Evolutionary conservation across 2,888 invertebrate species (phyloP).

Genomic region (Pyrochroa serraticornis): DNA sequence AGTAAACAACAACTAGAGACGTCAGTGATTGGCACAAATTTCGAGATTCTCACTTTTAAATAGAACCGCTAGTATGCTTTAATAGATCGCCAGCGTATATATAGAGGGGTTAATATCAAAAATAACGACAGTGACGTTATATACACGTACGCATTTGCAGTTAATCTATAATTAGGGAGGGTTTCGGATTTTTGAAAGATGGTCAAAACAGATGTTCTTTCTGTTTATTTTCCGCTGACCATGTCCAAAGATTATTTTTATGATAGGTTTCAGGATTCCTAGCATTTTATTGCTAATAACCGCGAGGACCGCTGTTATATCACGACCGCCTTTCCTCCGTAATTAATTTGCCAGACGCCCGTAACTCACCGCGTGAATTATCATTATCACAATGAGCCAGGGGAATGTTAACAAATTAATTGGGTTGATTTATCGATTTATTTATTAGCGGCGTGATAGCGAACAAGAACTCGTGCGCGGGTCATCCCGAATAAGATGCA

Average conservation of each 20-base stretch:
- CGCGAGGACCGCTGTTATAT: slow-evolving; percentile 10
- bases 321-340: background rate
- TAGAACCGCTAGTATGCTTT: slow-evolving; percentile 37
- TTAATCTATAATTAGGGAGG: slow-evolving; percentile 41
- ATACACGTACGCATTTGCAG: slow-evolving; percentile 33
- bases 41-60: slow-evolving; percentile 46
- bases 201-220: slow-evolving; percentile 40
- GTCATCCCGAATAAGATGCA: background rate
- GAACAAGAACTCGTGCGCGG: background rate
- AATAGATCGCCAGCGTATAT: slow-evolving; percentile 42
- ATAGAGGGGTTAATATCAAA: slow-evolving; percentile 48
- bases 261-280: slow-evolving; percentile 22
- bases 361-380: too few relatives aligned
- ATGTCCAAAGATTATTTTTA: slow-evolving; percentile 29
- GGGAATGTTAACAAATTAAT: too few relatives aligned
- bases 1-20: slow-evolving; percentile 40
- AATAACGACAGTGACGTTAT: slow-evolving; percentile 45
- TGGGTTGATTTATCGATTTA: too few relatives aligned
- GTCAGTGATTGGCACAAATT: slow-evolving; percentile 49
- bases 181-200: slow-evolving; percentile 41
- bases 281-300: slow-evolving; percentile 20
- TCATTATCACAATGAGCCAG: too few relatives aligned
- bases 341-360: too few relatives aligned
- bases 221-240: slow-evolving; percentile 25
- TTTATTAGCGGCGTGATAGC: too few relatives aligned